Evolutionary conservation across 1,140 invertebrate genomes (phyloP).

Genomic region (Chelonus insularis): DNA sequence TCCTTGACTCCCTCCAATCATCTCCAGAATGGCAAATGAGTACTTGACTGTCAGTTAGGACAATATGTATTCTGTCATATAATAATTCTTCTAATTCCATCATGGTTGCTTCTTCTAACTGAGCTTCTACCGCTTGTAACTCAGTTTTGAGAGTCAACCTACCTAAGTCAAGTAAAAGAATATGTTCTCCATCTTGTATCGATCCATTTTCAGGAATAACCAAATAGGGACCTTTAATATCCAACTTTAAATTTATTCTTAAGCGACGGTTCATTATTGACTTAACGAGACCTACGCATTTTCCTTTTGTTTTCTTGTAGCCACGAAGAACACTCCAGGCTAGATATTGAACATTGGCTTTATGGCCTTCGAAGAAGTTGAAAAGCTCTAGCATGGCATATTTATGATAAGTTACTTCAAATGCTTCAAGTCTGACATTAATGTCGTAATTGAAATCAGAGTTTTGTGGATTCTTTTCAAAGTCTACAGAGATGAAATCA

Average conservation of each 20-base stretch:
- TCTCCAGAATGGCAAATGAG: conserved; percentile 60
- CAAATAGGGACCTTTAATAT: conserved; percentile 78
- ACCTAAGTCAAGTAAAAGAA: conserved; percentile 76
- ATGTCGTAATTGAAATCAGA: conserved; percentile 73
- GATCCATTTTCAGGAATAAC: conserved; percentile 79
- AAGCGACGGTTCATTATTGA: conserved; percentile 62
- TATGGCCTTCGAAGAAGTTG: conserved; percentile 70
- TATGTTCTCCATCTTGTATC: conserved; percentile 71
- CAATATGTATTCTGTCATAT: conserved; percentile 77
- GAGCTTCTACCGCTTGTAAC: conserved; percentile 69
- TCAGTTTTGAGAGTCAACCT: conserved; percentile 74
- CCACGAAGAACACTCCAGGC: conserved; percentile 41
- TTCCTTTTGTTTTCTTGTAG: conserved; percentile 39
- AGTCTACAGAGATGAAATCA: conserved; percentile 75
- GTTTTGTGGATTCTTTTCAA: conserved; percentile 73
- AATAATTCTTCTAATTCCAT: conserved; percentile 82
- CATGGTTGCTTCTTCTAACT: conserved; percentile 76
- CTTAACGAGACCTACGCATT: conserved; percentile 39
- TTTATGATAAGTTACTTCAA: conserved; percentile 82
- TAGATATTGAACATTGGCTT: conserved; percentile 44
- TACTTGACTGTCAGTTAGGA: conserved; percentile 70
- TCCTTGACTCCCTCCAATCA: conserved; percentile 74
- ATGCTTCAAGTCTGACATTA: conserved; percentile 69
- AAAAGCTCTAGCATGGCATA: conserved; percentile 75
- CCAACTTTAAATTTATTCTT: conserved; percentile 73